Evolutionary conservation across 2,797 vertebrate genomes (phyloP).

Genomic region (Chloroceryle inda): DNA sequence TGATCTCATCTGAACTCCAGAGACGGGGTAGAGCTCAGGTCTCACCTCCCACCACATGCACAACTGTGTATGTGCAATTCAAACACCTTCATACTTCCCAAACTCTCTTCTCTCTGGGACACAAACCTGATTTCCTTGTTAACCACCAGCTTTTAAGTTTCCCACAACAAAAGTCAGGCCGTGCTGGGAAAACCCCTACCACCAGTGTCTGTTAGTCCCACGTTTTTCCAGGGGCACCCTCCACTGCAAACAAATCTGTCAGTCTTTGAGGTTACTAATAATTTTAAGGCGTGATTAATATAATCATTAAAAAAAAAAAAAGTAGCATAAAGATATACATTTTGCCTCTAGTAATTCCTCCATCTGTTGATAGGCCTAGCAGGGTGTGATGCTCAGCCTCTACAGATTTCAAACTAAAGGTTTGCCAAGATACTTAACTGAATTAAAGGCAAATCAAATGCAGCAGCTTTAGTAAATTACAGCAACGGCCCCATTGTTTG

Average conservation of each 20-base stretch:
- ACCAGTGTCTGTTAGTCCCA: not conserved
- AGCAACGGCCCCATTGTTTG: not conserved
- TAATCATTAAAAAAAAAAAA: not conserved
- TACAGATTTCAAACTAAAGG: constrained; percentile 34
- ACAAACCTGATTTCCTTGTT: not conserved
- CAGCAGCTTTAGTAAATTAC: constrained; percentile 35
- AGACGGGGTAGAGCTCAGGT: not conserved
- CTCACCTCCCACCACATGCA: rapidly evolving
- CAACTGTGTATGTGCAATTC: not conserved
- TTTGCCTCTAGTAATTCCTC: constrained; percentile 53
- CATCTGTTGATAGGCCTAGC: constrained; percentile 60
- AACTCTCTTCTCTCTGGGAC: not conserved
- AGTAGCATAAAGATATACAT: constrained; percentile 11
- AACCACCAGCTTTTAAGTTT: not conserved
- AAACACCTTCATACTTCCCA: not conserved
- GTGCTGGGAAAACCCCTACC: not conserved
- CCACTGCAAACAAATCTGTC: constrained; percentile 1
- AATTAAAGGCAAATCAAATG: constrained; percentile 56
- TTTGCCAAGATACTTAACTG: constrained; percentile 45
- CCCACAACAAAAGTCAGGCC: not conserved
- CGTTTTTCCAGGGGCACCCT: not conserved
- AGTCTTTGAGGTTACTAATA: not conserved
- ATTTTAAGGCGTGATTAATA: not conserved
- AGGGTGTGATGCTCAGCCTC: constrained; percentile 46
- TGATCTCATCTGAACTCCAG: not conserved